These are phyloP conservation scores for Kradibia gibbosae DNA, from an alignment of 1,140 invertebrate genomes.

Conservation along the genomic window DNA sequence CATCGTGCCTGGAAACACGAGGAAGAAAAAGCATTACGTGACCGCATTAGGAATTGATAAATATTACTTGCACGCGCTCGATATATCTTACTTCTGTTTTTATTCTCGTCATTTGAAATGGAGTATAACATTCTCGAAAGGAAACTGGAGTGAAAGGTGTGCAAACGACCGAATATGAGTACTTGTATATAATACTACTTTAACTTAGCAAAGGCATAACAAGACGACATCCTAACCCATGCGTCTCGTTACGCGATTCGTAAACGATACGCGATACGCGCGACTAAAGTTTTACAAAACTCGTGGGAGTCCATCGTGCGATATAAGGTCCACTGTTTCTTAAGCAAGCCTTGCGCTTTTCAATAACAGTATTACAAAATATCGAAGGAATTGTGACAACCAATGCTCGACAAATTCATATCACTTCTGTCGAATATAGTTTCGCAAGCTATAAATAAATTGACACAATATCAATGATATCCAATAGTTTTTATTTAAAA, in stretches of 20 bases:
- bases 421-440: not conserved
- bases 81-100: too few relatives aligned
- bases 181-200: not conserved
- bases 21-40: not conserved
- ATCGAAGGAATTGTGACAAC: not conserved
- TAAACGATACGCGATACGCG: conserved; percentile 15
- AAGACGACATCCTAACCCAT: not conserved
- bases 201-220: not conserved
- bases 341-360: not conserved
- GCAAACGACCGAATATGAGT: conserved; percentile 28
- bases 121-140: conserved; percentile 2
- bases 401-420: not conserved
- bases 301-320: conserved; percentile 23
- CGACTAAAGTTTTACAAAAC: conserved; percentile 8
- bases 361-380: not conserved
- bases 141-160: not conserved
- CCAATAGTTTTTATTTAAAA: not conserved
- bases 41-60: not conserved
- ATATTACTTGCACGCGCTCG: not conserved
- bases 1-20: not conserved
- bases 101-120: conserved; percentile 22
- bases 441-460: not conserved
- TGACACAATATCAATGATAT: not conserved
- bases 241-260: not conserved
- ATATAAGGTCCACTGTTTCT: not conserved